Percentiles rank a stretch among this genome's conserved stretches.
phyloP scores from a whole-genome alignment of 1,140 invertebrate genomes.

The Leptoteleia sp. region DNA sequence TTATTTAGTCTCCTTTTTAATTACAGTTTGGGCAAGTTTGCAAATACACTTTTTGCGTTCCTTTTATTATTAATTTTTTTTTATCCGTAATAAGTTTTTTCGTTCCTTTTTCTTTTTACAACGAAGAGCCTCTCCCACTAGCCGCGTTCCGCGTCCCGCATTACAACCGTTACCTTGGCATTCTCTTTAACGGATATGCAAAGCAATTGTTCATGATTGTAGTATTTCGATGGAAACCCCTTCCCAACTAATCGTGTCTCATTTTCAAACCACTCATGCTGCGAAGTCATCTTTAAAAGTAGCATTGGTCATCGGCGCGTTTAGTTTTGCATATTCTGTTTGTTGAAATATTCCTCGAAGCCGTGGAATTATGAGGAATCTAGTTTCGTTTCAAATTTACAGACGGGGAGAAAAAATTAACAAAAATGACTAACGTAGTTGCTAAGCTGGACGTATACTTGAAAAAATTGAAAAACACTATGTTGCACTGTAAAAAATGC shows the following conservation, averaged over 20 bases:
- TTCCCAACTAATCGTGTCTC: constrained; percentile 17
- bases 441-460: no score
- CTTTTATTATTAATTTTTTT: no score
- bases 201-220: constrained; percentile 42
- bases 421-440: no score
- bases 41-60: not conserved
- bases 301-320: constrained; percentile 3
- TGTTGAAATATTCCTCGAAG: no score
- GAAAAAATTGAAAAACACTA: no score
- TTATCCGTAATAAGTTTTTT: no score
- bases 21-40: not conserved
- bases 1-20: constrained; percentile 1
- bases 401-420: no score
- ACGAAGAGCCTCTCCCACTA: constrained; percentile 20
- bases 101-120: no score
- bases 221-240: constrained; percentile 35
- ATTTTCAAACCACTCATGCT: constrained; percentile 25
- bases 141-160: constrained; percentile 15
- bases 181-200: constrained; percentile 56
- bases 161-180: constrained; percentile 52
- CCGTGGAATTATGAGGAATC: no score
- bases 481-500: no score
- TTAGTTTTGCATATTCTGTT: not conserved
- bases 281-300: constrained; percentile 18
- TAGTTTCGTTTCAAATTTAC: no score